Evolutionary conservation across 2,113 vertebrate species (phyloP).

Genomic region (Sinocyclocheilus anshuiensis): DNA sequence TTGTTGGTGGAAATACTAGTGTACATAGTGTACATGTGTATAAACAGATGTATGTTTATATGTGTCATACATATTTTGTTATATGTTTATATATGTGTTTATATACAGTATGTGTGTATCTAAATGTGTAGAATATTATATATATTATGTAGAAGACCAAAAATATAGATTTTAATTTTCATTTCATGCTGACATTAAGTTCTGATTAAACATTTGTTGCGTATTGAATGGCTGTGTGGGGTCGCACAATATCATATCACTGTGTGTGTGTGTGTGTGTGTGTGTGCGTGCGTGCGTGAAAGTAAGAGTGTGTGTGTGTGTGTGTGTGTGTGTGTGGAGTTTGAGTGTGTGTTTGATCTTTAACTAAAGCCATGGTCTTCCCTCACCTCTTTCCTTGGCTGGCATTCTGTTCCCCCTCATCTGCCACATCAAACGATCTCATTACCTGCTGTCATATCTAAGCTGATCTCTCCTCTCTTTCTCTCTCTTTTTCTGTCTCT

Average conservation of each 20-base stretch:
- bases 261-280: conserved; percentile 34
- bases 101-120: too few relatives aligned
- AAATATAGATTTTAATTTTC: background rate
- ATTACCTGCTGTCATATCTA: conserved; percentile 71
- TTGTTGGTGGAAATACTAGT: too few relatives aligned
- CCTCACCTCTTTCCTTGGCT: conserved; percentile 53
- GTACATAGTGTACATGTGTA: too few relatives aligned
- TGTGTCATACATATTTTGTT: too few relatives aligned
- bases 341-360: conserved; percentile 29
- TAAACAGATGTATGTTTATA: too few relatives aligned
- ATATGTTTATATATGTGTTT: too few relatives aligned
- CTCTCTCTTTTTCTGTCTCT: conserved; percentile 33
- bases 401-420: conserved; percentile 60
- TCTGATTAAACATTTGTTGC: conserved; percentile 24
- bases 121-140: background rate
- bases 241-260: conserved; percentile 24
- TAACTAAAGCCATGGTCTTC: conserved; percentile 57
- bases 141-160: too few relatives aligned
- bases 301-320: conserved; percentile 35
- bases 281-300: background rate
- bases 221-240: conserved; percentile 37
- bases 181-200: conserved; percentile 1
- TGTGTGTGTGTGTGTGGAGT: background rate
- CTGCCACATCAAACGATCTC: conserved; percentile 81
- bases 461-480: conserved; percentile 30